A percentile compares a stretch with the other conserved stretches of the same genome.
Evolutionary conservation across 2,797 vertebrate species (phyloP).

Genomic region (Gymnocypris eckloni): DNA sequence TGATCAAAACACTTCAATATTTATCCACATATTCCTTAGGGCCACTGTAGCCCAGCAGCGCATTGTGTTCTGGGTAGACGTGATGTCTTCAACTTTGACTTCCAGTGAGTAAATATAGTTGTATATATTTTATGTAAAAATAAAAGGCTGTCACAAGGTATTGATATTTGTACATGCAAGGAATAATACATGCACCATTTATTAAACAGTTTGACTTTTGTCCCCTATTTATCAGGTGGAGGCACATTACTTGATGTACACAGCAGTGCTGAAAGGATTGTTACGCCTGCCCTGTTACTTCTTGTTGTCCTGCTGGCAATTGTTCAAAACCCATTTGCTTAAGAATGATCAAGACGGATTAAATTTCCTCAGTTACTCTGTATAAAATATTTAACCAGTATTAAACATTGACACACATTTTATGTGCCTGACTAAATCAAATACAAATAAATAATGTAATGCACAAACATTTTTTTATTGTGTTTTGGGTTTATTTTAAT

Average conservation of each 20-base stretch:
- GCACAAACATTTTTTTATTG: neutral
- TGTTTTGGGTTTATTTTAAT: neutral
- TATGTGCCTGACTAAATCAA: neutral
- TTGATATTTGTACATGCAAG: neutral
- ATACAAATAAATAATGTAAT: neutral
- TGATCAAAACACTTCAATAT: neutral
- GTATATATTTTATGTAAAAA: neutral
- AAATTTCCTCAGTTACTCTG: neutral
- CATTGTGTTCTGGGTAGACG: conserved; percentile 72
- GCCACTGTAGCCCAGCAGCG: conserved; percentile 72
- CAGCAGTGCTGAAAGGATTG: neutral
- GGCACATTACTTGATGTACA: neutral
- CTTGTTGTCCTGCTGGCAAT: conserved; percentile 31
- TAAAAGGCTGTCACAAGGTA: neutral
- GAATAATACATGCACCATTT: neutral
- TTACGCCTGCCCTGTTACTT: neutral
- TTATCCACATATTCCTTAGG: conserved; percentile 58
- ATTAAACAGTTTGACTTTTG: neutral
- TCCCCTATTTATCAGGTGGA: neutral
- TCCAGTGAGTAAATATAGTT: conserved; percentile 58
- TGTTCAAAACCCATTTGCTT: neutral
- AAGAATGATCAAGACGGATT: neutral
- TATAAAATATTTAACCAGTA: conserved; percentile 3
- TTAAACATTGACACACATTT: neutral
- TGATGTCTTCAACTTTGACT: conserved; percentile 69